Base-by-base conservation (phyloP, 1,140 invertebrate species). In the Lordiphosa stackelbergi region DNA sequence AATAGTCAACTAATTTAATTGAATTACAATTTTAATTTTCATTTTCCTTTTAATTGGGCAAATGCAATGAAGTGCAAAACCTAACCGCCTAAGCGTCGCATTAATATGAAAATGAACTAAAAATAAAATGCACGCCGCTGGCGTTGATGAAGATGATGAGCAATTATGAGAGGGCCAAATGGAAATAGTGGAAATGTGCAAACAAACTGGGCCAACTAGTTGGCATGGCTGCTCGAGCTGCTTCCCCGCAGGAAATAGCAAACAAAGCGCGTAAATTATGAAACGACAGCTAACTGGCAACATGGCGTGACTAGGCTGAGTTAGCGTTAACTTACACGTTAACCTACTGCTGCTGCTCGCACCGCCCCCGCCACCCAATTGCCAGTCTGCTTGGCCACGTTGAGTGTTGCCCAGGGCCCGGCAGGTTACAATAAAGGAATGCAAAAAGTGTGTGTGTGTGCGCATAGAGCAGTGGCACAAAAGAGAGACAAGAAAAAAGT, bases 221-320 rank as follows among this genome's bases (percentile, higher is more conserved):
- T 75, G 54, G 47, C 71, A 48, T 53, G 51, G 55, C 43, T 51
- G 42, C 5, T 10, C 22, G 24, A n/a, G 28, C 45, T 22, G 31
- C 57, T 46, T 46, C 58, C 64, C 60, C 71, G 65, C 74, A 81
- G 74, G 75, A 79, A 79, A 75, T 81, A 71, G 71, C 66, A 74
- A 79, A 79, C 75, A 81, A 81, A 75, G 66, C 75, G 71, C 71
- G 74, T 79, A 79, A 79, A 79, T 79, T 79, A 79, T 81, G 75
- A 81, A 79, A 81, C 71, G 74, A 74, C 71, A 79, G 71, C 62
- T 81, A 64, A 75, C 71, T 75, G 75, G 75, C 62, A 60, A 66
- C 55, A 74, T 79, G 62, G 74, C 74, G 74, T 79, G 74, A 81
- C 74, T 75, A 42, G 66, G 41, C 55, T 52, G 55, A 74, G 71